A percentile compares a stretch with the other conserved stretches of the same genome.
Conservation (phyloP, 2,888 invertebrate species). For the Nemotelus pantherinus region DNA sequence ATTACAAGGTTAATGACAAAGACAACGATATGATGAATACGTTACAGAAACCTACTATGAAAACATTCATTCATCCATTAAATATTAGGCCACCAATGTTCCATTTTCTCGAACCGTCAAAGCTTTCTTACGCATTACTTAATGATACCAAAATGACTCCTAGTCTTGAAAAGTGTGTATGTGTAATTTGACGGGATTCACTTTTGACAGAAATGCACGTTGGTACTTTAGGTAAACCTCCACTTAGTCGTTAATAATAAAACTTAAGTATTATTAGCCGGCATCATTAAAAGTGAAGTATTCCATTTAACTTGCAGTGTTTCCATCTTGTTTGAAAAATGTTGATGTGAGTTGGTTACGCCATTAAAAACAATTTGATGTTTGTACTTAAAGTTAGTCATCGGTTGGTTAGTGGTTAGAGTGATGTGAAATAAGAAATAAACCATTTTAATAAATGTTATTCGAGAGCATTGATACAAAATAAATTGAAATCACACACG, state of each 20-base stretch:
- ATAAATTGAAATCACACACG: too few species aligned
- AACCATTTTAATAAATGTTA: too few species aligned
- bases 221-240: constrained; percentile 34
- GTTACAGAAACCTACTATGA: not conserved
- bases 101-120: constrained; percentile 40
- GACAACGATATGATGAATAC: not conserved
- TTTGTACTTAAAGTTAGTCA: not conserved
- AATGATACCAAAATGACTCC: not conserved
- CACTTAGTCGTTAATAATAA: constrained; percentile 46
- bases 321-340: not conserved
- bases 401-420: not conserved
- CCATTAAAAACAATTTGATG: too few species aligned
- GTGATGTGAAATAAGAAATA: too few species aligned
- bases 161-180: not conserved
- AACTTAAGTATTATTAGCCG: constrained; percentile 50
- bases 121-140: constrained; percentile 30
- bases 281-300: constrained; percentile 46
- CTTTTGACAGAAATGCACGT: too few species aligned
- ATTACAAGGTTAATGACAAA: constrained; percentile 1
- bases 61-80: constrained; percentile 34
- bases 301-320: constrained; percentile 46
- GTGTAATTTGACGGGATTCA: too few species aligned
- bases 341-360: too few species aligned
- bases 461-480: too few species aligned
- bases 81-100: constrained; percentile 41